Evolutionary conservation across 1,140 invertebrate genomes (phyloP).

Genomic region (Tyrophagus putrescentiae): DNA sequence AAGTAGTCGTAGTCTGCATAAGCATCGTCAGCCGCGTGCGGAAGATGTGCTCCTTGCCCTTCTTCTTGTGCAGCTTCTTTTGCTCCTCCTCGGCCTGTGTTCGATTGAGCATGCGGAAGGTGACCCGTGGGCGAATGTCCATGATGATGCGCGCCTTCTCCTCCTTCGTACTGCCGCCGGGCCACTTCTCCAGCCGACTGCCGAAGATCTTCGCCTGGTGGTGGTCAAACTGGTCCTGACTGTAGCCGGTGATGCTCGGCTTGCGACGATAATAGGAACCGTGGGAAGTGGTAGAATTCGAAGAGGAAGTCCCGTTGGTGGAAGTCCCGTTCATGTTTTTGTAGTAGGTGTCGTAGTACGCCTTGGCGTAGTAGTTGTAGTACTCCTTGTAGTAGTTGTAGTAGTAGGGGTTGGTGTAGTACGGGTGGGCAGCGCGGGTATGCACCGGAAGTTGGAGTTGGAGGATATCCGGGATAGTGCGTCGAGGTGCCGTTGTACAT

Average conservation of each 20-base stretch:
- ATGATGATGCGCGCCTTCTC: conserved; percentile 9
- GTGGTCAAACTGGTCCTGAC: conserved; percentile 9
- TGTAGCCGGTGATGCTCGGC: conserved; percentile 9
- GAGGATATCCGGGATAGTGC: neutral
- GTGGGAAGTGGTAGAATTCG: neutral
- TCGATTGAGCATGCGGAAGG: conserved; percentile 8
- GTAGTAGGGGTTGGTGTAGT: conserved; percentile 9
- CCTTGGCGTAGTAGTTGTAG: conserved; percentile 8
- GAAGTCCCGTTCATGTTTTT: neutral
- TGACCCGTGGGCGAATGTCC: conserved; percentile 15
- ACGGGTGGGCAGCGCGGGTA: neutral
- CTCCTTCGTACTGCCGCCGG: conserved; percentile 18
- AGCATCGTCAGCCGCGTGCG: conserved; percentile 3
- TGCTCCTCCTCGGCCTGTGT: conserved; percentile 8
- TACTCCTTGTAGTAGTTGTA: conserved; percentile 18
- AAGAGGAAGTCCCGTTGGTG: neutral
- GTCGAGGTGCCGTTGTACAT: neutral
- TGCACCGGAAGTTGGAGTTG: neutral
- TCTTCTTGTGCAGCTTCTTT: neutral
- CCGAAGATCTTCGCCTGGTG: conserved; percentile 17
- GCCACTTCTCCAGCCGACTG: neutral
- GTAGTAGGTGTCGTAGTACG: conserved; percentile 12
- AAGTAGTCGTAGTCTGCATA: conserved; percentile 12
- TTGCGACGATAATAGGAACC: conserved; percentile 8
- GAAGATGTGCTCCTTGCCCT: conserved; percentile 15